Percentiles rank a stretch among this genome's conserved stretches.
phyloP scores from a whole-genome alignment of 1,140 invertebrate species.

The Drosophila nannoptera region DNA sequence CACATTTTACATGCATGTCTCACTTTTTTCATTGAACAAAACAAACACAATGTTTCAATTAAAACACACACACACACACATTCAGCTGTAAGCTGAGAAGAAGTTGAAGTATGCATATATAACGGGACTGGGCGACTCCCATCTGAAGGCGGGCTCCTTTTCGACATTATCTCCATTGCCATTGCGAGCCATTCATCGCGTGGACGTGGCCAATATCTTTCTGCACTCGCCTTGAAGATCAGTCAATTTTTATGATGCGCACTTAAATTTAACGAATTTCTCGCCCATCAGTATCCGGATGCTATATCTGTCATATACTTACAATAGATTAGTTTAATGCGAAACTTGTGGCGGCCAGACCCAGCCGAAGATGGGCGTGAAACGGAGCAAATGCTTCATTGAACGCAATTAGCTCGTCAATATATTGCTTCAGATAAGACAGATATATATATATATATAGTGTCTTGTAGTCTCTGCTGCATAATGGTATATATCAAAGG shows the following conservation, averaged over 20 bases:
- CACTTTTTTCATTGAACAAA: conserved; percentile 62
- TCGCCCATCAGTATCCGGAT: conserved; percentile 37
- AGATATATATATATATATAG: neutral
- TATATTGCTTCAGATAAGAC: conserved; percentile 7
- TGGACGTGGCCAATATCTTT: conserved; percentile 43
- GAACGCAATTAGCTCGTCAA: conserved; percentile 31
- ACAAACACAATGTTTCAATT: conserved; percentile 57
- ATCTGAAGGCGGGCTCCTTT: neutral
- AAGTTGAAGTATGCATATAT: neutral
- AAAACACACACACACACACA: conserved; percentile 26
- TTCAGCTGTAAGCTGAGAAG: conserved; percentile 40
- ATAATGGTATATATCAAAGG: conserved; percentile 22
- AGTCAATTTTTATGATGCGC: conserved; percentile 55
- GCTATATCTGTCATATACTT: conserved; percentile 6
- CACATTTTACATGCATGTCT: conserved; percentile 36
- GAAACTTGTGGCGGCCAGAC: conserved; percentile 3
- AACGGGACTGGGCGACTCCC: too few relatives aligned
- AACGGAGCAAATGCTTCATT: conserved; percentile 3
- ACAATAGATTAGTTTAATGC: conserved; percentile 4
- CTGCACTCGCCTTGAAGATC: conserved; percentile 39
- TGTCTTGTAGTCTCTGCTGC: neutral
- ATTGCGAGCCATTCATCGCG: conserved; percentile 12
- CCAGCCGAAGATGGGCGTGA: neutral
- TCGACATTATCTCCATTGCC: conserved; percentile 6
- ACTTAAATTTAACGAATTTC: conserved; percentile 49